phyloP scores from a whole-genome alignment of 2,888 invertebrate species.

The Latrodectus hesperus region DNA sequence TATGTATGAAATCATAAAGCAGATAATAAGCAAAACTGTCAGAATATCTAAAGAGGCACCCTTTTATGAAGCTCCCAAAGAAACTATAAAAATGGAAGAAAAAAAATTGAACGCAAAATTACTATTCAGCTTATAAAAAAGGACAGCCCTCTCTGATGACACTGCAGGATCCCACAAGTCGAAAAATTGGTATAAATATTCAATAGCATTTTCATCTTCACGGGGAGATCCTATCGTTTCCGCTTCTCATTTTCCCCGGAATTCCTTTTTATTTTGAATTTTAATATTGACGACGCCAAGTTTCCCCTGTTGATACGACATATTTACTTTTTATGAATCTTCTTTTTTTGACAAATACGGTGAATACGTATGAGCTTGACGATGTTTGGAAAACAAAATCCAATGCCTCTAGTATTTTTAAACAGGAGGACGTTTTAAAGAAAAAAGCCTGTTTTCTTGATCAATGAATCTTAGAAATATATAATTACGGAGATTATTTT shows the following conservation, averaged over 20 bases:
- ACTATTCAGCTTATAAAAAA: constrained; percentile 14
- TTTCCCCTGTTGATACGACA: constrained; percentile 21
- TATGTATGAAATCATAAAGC: background rate
- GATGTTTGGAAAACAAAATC: too few species aligned
- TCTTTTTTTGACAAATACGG: constrained; percentile 13
- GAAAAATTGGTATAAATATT: constrained; percentile 56
- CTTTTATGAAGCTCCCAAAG: background rate
- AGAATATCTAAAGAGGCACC: constrained; percentile 7
- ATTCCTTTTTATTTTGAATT: constrained; percentile 22
- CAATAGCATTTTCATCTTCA: constrained; percentile 29
- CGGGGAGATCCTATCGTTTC: background rate
- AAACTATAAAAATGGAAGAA: constrained; percentile 19
- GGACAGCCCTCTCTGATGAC: constrained; percentile 31
- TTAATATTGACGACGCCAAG: constrained; percentile 40
- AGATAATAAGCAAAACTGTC: background rate
- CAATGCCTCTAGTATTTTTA: background rate
- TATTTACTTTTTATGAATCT: constrained; percentile 12
- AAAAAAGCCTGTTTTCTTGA: too few species aligned
- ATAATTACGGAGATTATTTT: too few species aligned
- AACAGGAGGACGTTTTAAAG: background rate
- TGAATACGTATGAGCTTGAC: constrained; percentile 11
- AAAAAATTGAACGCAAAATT: constrained; percentile 43
- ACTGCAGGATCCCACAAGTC: constrained; percentile 5
- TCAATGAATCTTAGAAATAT: too few species aligned
- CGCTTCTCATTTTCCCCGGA: background rate